Percentiles rank a stretch among this genome's conserved stretches.
Conservation (phyloP, 2,888 invertebrate species). For the Glyphotaelius pellucidus region DNA sequence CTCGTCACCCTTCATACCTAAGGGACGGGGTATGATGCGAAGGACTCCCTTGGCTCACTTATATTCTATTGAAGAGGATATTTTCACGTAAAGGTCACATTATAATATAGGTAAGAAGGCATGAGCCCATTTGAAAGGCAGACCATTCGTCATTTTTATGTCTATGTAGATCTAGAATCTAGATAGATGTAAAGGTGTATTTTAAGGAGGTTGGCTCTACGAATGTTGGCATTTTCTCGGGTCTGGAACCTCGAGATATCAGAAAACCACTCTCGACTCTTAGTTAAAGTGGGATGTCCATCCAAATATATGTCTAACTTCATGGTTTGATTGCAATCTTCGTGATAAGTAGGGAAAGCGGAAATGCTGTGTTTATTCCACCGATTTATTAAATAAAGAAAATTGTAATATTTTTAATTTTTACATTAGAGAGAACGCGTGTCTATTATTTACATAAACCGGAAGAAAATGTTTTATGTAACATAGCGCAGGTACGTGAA, state of each 20-base stretch:
- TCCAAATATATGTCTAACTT: neutral
- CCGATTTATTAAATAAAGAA: no score
- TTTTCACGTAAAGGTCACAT: constrained; percentile 2
- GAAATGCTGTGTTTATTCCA: no score
- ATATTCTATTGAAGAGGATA: neutral
- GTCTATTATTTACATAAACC: no score
- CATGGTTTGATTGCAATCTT: neutral
- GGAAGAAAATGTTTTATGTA: no score
- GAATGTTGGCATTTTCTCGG: neutral
- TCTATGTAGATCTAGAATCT: neutral
- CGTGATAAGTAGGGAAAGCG: no score
- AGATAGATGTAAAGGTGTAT: neutral
- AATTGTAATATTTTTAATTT: no score
- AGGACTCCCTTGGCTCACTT: neutral
- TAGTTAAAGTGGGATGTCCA: neutral
- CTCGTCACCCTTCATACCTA: neutral
- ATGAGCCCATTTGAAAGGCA: neutral
- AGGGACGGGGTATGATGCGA: neutral
- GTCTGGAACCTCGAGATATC: neutral
- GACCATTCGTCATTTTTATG: constrained; percentile 2
- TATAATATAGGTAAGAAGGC: neutral
- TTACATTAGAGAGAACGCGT: no score
- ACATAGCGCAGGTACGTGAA: no score
- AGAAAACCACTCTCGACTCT: neutral
- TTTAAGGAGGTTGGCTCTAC: neutral